Evolutionary conservation across 2,888 invertebrate genomes (phyloP).

Genomic region (Thera britannica): DNA sequence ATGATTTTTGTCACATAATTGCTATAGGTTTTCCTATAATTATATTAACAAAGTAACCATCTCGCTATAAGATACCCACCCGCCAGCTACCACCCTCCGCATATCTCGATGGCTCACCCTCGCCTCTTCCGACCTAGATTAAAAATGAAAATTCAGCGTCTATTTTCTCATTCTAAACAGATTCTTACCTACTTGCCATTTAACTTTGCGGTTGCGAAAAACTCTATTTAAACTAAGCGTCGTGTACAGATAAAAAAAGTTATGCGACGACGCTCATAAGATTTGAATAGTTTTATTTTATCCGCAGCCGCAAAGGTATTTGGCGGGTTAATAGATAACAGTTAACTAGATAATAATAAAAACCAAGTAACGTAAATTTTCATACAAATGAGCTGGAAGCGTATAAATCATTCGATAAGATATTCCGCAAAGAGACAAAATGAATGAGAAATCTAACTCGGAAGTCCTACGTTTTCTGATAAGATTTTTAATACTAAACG

Average conservation of each 20-base stretch:
- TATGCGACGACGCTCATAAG: neutral
- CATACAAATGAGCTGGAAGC: conserved; percentile 57
- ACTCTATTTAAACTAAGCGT: neutral
- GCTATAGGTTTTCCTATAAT: conserved; percentile 34
- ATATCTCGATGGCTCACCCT: conserved; percentile 69
- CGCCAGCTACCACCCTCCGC: conserved; percentile 79
- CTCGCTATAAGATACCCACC: conserved; percentile 75
- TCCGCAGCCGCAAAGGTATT: conserved; percentile 24
- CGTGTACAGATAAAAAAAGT: no score
- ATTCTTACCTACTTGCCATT: conserved; percentile 7
- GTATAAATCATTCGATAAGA: conserved; percentile 48
- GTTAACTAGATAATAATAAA: conserved; percentile 61
- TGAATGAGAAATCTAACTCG: conserved; percentile 31
- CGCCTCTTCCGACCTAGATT: conserved; percentile 81
- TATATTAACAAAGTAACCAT: conserved; percentile 42
- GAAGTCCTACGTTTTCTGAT: conserved; percentile 23
- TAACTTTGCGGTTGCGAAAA: conserved; percentile 19
- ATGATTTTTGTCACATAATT: conserved; percentile 36
- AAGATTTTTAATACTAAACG: conserved; percentile 11
- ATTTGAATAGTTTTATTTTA: neutral
- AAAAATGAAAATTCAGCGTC: conserved; percentile 83
- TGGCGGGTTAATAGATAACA: conserved; percentile 6
- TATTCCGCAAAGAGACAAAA: conserved; percentile 32
- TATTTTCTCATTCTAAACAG: conserved; percentile 68
- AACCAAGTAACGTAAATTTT: conserved; percentile 74